Percentiles rank a stretch among this genome's conserved stretches.
phyloP scores from a whole-genome alignment of 2,888 invertebrate species.

The Metellina segmentata region DNA sequence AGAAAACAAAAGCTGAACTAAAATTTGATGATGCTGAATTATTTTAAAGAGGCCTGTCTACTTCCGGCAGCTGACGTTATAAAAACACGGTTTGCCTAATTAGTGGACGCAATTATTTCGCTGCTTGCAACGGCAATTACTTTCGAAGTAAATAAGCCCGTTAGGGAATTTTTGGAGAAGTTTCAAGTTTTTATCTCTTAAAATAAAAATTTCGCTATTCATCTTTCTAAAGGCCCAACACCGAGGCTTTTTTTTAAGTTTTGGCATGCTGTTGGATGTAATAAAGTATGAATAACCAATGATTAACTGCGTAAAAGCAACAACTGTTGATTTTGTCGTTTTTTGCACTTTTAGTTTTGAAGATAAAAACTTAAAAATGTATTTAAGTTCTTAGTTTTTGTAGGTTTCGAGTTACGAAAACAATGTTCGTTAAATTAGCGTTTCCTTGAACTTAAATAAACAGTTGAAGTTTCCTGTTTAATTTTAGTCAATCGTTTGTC shows the following conservation, averaged over 20 bases:
- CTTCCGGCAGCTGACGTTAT: not conserved
- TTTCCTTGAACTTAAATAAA: too few species aligned
- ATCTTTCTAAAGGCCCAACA: not conserved
- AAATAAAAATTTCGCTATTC: not conserved
- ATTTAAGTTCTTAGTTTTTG: too few species aligned
- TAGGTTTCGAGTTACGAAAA: too few species aligned
- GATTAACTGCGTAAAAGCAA: too few species aligned
- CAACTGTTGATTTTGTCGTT: too few species aligned
- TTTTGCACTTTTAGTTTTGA: too few species aligned
- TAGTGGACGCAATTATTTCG: not conserved
- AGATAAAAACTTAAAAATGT: too few species aligned
- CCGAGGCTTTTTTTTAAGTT: too few species aligned
- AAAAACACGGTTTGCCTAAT: not conserved
- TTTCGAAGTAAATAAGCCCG: not conserved
- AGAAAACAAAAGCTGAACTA: not conserved
- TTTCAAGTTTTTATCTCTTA: not conserved
- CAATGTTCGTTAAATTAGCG: too few species aligned
- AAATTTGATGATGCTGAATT: not conserved
- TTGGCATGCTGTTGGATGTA: not conserved
- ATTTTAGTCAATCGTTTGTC: too few species aligned
- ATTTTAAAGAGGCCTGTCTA: not conserved
- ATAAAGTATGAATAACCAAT: not conserved
- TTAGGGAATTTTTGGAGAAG: not conserved
- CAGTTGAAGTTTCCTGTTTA: too few species aligned
- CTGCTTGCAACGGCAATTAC: not conserved